Evolutionary conservation across 2,797 vertebrate species (phyloP).

Genomic region (Sebastolobus altivelis): DNA sequence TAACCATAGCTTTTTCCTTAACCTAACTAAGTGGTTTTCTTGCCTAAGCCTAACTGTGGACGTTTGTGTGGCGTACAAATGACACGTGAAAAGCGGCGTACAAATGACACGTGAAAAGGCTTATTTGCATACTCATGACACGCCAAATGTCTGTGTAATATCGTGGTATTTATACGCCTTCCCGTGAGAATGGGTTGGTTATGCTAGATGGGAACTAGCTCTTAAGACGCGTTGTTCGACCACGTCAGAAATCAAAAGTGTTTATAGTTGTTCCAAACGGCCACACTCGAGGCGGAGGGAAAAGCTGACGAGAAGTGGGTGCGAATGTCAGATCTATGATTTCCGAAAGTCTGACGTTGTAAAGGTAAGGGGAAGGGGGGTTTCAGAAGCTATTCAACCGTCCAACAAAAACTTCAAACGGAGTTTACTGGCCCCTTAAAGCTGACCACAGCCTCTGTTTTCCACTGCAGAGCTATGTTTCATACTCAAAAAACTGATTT

Average conservation of each 20-base stretch:
- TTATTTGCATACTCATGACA: not conserved
- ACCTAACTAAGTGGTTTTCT: not conserved
- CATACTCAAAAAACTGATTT: not conserved
- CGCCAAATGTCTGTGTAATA: too few relatives aligned
- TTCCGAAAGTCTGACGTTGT: not conserved
- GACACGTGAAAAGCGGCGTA: not conserved
- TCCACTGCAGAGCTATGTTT: not conserved
- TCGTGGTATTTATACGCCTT: too few relatives aligned
- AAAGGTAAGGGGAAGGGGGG: not conserved
- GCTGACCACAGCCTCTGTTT: not conserved
- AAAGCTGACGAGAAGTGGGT: not conserved
- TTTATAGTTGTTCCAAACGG: not conserved
- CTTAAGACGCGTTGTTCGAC: not conserved
- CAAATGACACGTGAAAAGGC: not conserved
- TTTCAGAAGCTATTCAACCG: not conserved
- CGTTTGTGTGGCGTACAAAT: not conserved
- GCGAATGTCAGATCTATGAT: not conserved
- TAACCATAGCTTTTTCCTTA: too few relatives aligned
- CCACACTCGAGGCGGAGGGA: not conserved
- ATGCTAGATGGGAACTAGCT: not conserved
- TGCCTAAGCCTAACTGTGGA: not conserved
- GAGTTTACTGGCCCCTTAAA: not conserved
- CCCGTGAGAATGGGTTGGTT: not conserved
- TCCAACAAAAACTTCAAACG: not conserved
- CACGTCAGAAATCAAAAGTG: not conserved